Evolutionary conservation across 30 jellyfish, hydroid and myxozoan species (phyloP).

Genomic region (Hydractinia symbiolongicarpus): DNA sequence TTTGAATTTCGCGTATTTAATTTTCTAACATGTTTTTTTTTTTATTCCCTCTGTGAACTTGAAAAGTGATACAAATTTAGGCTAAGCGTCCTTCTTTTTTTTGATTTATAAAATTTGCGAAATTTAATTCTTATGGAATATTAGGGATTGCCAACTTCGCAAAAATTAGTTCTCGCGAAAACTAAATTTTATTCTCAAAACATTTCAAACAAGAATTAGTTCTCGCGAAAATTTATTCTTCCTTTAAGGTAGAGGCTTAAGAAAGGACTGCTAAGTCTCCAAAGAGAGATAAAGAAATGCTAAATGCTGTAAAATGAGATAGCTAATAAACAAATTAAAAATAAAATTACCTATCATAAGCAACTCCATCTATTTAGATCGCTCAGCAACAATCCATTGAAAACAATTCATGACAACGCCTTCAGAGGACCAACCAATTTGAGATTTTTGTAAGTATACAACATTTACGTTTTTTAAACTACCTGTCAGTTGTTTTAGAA

Average conservation of each 20-base stretch:
- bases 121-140: neutral
- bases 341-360: neutral
- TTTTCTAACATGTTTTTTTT: no score
- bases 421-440: neutral
- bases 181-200: neutral
- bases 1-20: no score
- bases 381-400: constrained; percentile 17
- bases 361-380: neutral
- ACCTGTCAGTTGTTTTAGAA: no score
- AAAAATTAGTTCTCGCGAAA: neutral
- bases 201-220: neutral
- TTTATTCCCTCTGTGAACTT: no score
- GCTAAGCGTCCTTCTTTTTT: no score
- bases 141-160: neutral
- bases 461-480: neutral
- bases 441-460: neutral
- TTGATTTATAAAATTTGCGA: neutral
- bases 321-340: neutral
- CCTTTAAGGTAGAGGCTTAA: no score
- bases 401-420: neutral
- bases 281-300: no score
- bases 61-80: no score
- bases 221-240: neutral
- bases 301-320: no score
- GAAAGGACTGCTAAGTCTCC: no score